Conservation (phyloP, 2,113 vertebrate species). For the Clarias gariepinus region DNA sequence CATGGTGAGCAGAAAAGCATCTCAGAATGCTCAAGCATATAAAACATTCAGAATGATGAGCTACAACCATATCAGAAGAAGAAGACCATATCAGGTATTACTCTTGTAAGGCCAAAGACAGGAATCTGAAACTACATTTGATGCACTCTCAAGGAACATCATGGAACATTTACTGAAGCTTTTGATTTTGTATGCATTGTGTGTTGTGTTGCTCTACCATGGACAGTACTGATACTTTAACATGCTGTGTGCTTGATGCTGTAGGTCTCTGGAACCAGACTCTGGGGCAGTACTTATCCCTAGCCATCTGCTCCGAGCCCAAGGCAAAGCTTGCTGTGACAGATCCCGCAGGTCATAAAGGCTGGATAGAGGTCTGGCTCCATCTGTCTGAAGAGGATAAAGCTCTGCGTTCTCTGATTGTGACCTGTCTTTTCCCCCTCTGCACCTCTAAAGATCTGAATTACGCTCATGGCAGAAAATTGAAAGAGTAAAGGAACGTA, state of each 20-base stretch:
- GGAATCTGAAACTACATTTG: neutral
- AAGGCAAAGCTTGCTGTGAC: slow-evolving; percentile 62
- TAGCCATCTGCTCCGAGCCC: slow-evolving; percentile 70
- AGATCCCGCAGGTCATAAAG: slow-evolving; percentile 38
- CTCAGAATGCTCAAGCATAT: neutral
- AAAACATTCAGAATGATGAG: neutral
- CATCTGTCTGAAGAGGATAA: slow-evolving; percentile 52
- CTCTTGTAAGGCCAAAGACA: neutral
- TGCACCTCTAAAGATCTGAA: slow-evolving; percentile 37
- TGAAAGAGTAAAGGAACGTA: slow-evolving; percentile 17
- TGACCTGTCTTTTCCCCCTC: slow-evolving; percentile 55
- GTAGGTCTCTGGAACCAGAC: slow-evolving; percentile 57
- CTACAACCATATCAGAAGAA: neutral
- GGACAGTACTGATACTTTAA: neutral
- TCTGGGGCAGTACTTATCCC: slow-evolving; percentile 58
- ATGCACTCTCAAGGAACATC: neutral
- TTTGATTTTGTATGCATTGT: neutral
- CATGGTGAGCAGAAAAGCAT: neutral
- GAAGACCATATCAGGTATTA: neutral
- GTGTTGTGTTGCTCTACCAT: no score
- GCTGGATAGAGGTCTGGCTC: slow-evolving; percentile 54
- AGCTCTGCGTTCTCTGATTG: slow-evolving; percentile 45
- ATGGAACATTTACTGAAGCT: neutral
- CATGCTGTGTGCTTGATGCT: slow-evolving; percentile 51
- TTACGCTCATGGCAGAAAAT: slow-evolving; percentile 45